Base-by-base conservation (phyloP, 92 coral and sea anemone genomes). In the Zoanthus sansibaricus region DNA sequence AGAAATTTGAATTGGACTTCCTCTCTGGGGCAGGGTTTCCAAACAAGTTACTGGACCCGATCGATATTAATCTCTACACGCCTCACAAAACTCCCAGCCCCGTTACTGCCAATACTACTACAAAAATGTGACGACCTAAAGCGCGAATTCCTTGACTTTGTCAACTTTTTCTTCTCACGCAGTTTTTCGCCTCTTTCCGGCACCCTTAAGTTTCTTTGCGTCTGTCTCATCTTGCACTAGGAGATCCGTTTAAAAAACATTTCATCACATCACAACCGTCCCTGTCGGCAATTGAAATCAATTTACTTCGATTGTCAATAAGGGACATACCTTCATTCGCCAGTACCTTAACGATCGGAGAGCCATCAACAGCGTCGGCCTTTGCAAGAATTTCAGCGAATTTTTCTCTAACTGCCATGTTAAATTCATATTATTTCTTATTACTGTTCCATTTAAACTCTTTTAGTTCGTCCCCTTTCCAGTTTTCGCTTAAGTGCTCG, bases 321-420 rank as follows among this genome's bases (percentile, higher is more conserved):
- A 72, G 44, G 48, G 76, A 72, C 76, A 72, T 30, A 72, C 48
- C 76, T 72, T 72, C 76, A 32, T 72, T 72, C 52, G 49, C 48
- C 51, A 72, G 48, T 1, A 51, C 44, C 76, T 33, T 72, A 72
- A 72, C 15, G 76, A 10, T 51, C 18, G 48, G n/a, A 72, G 48
- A 32, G 76, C 76, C 44, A 42, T 72, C 49, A 25, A 7, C 76
- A 14, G 76, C 14, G 49, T 72, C 76, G 18, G 77, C 77, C 17
- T 72, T 9, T 20, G 54, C 18, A 45, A 42, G 77, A 72, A 72
- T 72, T 44, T 72, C 77, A 33, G 48, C 18, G 54, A 42, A 37
- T 45, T 72, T 72, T 72, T 72, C 77, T 72, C 77, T 8, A 5
- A 11, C 18, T 44, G 37, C 55, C 48, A 72, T 44, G 17, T 42